Evolutionary conservation across 2,888 invertebrate genomes (phyloP).

Genomic region (Melanchra persicariae): DNA sequence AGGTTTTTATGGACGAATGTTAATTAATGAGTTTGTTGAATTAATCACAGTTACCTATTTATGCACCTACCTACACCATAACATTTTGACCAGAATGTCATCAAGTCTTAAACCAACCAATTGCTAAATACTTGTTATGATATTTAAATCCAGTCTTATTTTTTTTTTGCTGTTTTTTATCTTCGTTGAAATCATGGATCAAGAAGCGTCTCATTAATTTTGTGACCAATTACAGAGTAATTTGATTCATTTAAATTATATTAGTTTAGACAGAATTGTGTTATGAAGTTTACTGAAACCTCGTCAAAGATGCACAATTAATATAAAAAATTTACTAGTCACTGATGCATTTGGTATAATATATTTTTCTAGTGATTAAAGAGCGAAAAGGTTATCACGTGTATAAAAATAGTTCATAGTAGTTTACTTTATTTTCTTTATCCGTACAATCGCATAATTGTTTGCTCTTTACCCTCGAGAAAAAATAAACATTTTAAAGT

Average conservation of each 20-base stretch:
- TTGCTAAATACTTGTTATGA: not conserved
- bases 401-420: slow-evolving; percentile 21
- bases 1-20: not conserved
- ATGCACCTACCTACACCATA: not conserved
- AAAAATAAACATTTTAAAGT: not conserved
- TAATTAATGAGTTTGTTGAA: slow-evolving; percentile 26
- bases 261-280: not conserved
- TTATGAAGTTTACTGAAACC: not conserved
- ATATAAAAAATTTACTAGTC: not conserved
- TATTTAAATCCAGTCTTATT: not conserved
- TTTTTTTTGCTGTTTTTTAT: not conserved
- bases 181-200: not conserved
- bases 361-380: slow-evolving; percentile 25
- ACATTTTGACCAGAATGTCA: slow-evolving; percentile 8
- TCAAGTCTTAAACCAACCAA: not conserved
- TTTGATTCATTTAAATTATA: not conserved
- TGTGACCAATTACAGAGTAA: too few species aligned
- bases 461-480: not conserved
- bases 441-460: slow-evolving; percentile 5
- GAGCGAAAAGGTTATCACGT: slow-evolving; percentile 31
- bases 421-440: slow-evolving; percentile 31
- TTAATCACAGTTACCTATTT: not conserved
- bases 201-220: too few species aligned
- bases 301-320: not conserved
- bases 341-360: not conserved